These are phyloP conservation scores for Bambusicola thoracicus DNA, from an alignment of 2,113 vertebrate species.

Conservation along the genomic window DNA sequence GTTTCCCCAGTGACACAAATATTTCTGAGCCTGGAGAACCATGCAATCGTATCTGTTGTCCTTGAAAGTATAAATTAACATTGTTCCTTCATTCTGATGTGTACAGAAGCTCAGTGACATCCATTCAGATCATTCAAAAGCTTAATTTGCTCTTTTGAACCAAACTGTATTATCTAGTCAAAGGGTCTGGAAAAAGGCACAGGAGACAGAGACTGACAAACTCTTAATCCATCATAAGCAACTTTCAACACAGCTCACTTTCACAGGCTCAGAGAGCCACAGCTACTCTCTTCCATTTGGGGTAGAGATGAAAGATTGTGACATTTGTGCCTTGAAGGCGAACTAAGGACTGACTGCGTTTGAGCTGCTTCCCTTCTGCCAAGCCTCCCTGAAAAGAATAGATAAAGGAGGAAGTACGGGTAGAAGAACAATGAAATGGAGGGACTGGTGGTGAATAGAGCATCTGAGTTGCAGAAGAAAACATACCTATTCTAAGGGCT, in stretches of 20 bases:
- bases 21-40: not conserved
- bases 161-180: slow-evolving; percentile 77
- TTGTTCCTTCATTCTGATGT: not conserved
- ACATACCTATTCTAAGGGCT: slow-evolving; percentile 69
- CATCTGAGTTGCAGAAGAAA: slow-evolving; percentile 57
- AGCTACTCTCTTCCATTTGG: slow-evolving; percentile 53
- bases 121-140: slow-evolving; percentile 74
- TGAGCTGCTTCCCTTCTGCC: not conserved
- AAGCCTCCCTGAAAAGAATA: not conserved
- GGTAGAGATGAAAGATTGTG: slow-evolving; percentile 75
- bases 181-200: slow-evolving; percentile 63
- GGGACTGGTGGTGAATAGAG: not conserved
- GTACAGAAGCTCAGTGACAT: slow-evolving; percentile 25
- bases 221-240: not conserved
- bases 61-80: slow-evolving; percentile 15
- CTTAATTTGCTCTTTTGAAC: slow-evolving; percentile 83
- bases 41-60: not conserved
- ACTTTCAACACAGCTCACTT: slow-evolving; percentile 9
- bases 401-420: not conserved
- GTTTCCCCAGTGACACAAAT: not conserved
- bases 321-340: slow-evolving; percentile 68
- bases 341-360: slow-evolving; percentile 60
- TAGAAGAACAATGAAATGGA: not conserved
- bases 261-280: slow-evolving; percentile 35
- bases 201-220: not conserved